Base-by-base conservation (phyloP, 1,140 invertebrate species). In the Drosophila ercepeae region DNA sequence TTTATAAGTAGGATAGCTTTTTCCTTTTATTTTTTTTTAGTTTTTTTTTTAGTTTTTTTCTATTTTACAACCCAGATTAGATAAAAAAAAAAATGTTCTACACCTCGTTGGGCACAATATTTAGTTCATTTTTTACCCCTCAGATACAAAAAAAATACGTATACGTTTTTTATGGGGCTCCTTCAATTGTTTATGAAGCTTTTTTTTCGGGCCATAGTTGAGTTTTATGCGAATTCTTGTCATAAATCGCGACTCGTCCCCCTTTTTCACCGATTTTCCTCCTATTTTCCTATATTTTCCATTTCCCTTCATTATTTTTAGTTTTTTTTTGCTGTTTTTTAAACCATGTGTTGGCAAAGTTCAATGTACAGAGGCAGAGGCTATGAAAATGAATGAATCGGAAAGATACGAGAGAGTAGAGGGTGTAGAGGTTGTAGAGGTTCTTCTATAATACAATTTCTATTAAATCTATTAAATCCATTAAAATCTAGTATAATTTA, bases 361-460 rank as follows among this genome's bases (percentile, higher is more conserved):
- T 81, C 77, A 81, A 81, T 75, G 77, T 72, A 72, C 77, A 79
- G n/a, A n/a, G n/a, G n/a, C n/a, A n/a, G n/a, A n/a, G 21, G 60
- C 60, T 64, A 61, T 48, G 60, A 41, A 64, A 64, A 60, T 39
- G 36, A 39, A 39, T 39, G 36, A 32, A 32, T 32, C 29, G 29
- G 29, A 32, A 32, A 32, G 29, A 27, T 27, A 27, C n/a, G 27
- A 27, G 27, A 7, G 3, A 45, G 41, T 44, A 18, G n/a, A 19
- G 52, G 2, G 19, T 42, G 48, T 3, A n/a, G 13, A 18, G 14
- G 2, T 1, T n/a, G 9, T 23, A 8, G 7, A 8, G 25, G 6
- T 27, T 27, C 9, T 27, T 27, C 7, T 7, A 8, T 27, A n/a
- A n/a, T n/a, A n/a, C n/a, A n/a, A n/a, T n/a, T n/a, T n/a, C n/a